phyloP scores from a whole-genome alignment of 2,888 invertebrate species.

The Colletes collaris region DNA sequence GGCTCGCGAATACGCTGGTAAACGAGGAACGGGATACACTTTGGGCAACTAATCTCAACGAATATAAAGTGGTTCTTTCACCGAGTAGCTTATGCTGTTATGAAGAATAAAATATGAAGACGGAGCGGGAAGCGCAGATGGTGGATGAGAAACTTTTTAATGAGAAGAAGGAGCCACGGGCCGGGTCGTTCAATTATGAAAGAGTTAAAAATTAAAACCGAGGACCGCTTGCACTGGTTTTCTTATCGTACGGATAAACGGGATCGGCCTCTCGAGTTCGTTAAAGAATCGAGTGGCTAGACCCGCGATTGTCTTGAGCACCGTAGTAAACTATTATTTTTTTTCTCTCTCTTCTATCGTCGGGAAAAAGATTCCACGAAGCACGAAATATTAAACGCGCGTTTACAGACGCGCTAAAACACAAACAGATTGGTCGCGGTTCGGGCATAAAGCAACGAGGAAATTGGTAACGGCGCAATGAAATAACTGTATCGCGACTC shows the following conservation, averaged over 20 bases:
- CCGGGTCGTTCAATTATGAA: slow-evolving; percentile 63
- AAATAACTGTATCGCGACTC: slow-evolving; percentile 8
- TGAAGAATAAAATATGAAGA: slow-evolving; percentile 68
- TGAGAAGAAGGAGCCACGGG: slow-evolving; percentile 55
- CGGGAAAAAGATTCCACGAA: background rate
- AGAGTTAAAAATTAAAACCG: slow-evolving; percentile 62
- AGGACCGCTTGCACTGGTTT: slow-evolving; percentile 31
- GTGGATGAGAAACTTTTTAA: slow-evolving; percentile 66
- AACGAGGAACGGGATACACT: slow-evolving; percentile 34
- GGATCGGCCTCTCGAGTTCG: slow-evolving; percentile 1
- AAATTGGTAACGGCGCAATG: background rate
- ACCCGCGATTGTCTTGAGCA: too few species aligned
- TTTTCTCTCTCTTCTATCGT: background rate
- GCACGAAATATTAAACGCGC: background rate
- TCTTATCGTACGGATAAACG: slow-evolving; percentile 47
- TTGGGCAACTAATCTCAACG: slow-evolving; percentile 49
- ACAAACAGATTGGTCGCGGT: slow-evolving; percentile 4
- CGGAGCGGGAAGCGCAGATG: slow-evolving; percentile 60
- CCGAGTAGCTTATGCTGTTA: slow-evolving; percentile 50
- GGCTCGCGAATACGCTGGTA: background rate
- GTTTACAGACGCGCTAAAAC: background rate
- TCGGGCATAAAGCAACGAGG: slow-evolving; percentile 5
- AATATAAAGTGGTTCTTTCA: slow-evolving; percentile 59
- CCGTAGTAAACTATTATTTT: background rate
- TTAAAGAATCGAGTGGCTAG: background rate